Conservation (phyloP, 2,797 vertebrate species). For the Chiroxiphia lanceolata region DNA sequence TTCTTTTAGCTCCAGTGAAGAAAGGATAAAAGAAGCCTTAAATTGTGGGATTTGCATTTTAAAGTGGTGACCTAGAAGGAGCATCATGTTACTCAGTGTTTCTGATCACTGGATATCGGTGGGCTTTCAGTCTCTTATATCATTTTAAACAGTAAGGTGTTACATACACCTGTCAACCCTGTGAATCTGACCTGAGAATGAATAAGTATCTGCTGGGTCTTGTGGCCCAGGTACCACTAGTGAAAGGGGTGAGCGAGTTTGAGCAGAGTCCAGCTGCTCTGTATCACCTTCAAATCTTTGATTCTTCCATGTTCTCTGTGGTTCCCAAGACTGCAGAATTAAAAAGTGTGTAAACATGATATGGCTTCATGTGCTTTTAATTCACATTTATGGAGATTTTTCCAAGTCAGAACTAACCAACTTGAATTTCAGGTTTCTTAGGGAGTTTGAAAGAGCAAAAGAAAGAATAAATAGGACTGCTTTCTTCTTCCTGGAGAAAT, state of each 20-base stretch:
- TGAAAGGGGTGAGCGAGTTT: background rate
- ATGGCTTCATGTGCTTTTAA: background rate
- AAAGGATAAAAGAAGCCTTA: background rate
- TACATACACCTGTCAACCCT: background rate
- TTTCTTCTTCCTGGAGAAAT: background rate
- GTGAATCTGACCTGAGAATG: background rate
- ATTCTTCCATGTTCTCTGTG: background rate
- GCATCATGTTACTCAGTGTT: fast-evolving
- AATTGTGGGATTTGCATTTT: background rate
- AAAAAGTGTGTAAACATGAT: background rate
- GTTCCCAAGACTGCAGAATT: background rate
- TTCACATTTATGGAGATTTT: background rate
- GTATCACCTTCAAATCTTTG: background rate
- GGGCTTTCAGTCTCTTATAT: background rate
- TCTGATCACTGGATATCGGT: background rate
- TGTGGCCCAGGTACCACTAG: background rate
- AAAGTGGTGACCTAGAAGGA: background rate
- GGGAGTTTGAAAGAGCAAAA: background rate
- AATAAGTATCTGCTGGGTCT: background rate
- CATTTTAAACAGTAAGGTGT: background rate
- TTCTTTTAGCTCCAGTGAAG: background rate
- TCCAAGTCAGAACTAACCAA: background rate
- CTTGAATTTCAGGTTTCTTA: background rate
- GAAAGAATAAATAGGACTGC: background rate
- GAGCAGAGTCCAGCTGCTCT: background rate